Evolutionary conservation across 2,113 vertebrate genomes (phyloP).

Genomic region (Peromyscus leucopus): DNA sequence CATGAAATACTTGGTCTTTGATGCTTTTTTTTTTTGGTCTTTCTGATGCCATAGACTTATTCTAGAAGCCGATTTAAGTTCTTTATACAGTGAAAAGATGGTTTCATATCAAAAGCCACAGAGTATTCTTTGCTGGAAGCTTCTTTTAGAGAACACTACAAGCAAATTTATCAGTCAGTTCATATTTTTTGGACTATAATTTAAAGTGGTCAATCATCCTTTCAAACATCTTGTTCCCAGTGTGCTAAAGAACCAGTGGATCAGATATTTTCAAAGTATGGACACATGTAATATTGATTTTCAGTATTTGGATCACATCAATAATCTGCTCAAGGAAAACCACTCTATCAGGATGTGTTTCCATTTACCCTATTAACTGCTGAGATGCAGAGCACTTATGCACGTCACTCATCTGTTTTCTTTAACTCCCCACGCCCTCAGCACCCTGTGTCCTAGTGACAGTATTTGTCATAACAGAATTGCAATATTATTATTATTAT

Average conservation of each 20-base stretch:
- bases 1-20: not conserved
- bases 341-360: conserved; percentile 60
- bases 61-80: conserved; percentile 41
- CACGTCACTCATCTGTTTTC: conserved; percentile 43
- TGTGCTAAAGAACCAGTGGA: conserved; percentile 63
- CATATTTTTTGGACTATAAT: conserved; percentile 52
- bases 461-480: not conserved
- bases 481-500: not conserved
- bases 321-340: conserved; percentile 65
- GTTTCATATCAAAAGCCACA: not conserved
- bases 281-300: conserved; percentile 77
- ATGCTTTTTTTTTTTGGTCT: conserved; percentile 24
- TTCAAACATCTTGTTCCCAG: conserved; percentile 66
- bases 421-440: not conserved
- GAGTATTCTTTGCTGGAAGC: not conserved
- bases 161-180: conserved; percentile 41
- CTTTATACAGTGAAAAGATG: not conserved
- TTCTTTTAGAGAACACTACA: conserved; percentile 26
- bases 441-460: conserved; percentile 22
- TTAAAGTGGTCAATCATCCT: conserved; percentile 70
- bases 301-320: conserved; percentile 75
- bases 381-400: conserved; percentile 52
- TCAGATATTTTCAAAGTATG: conserved; percentile 79
- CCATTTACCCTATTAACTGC: conserved; percentile 58
- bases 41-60: not conserved